Conservation (phyloP, 2,888 invertebrate genomes). For the Rosalia funebris region DNA sequence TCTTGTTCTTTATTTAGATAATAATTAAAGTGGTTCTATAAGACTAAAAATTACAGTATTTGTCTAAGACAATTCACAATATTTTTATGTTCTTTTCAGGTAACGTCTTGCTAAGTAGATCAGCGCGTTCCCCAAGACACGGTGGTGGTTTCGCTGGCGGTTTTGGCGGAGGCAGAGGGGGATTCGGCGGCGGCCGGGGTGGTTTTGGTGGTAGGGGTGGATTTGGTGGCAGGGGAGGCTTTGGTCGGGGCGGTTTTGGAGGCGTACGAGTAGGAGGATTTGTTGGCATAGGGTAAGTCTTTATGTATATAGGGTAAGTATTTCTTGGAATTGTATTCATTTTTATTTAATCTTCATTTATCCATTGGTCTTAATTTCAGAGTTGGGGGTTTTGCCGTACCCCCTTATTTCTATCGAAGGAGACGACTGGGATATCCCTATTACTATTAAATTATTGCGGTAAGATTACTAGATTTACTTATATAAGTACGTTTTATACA, state of each 20-base stretch:
- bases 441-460: too few relatives aligned
- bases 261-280: constrained; percentile 21
- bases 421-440: constrained; percentile 3
- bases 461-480: too few relatives aligned
- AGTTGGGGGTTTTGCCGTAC: neutral
- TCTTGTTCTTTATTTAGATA: too few relatives aligned
- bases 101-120: neutral
- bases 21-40: too few relatives aligned
- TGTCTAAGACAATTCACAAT: too few relatives aligned
- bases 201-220: neutral
- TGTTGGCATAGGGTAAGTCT: constrained; percentile 12
- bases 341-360: neutral
- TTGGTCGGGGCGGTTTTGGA: constrained; percentile 23
- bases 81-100: too few relatives aligned
- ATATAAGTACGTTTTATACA: too few relatives aligned
- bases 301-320: too few relatives aligned
- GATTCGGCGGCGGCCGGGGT: constrained; percentile 29
- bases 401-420: constrained; percentile 10
- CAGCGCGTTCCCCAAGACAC: constrained; percentile 3
- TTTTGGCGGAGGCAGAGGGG: constrained; percentile 22
- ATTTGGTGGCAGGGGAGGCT: constrained; percentile 16
- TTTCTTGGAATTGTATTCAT: neutral
- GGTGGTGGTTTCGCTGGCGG: constrained; percentile 11
- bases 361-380: neutral
- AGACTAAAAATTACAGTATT: too few relatives aligned